These are phyloP conservation scores for Tautogolabrus adspersus DNA, from an alignment of 2,113 vertebrate species.

Conservation along the genomic window DNA sequence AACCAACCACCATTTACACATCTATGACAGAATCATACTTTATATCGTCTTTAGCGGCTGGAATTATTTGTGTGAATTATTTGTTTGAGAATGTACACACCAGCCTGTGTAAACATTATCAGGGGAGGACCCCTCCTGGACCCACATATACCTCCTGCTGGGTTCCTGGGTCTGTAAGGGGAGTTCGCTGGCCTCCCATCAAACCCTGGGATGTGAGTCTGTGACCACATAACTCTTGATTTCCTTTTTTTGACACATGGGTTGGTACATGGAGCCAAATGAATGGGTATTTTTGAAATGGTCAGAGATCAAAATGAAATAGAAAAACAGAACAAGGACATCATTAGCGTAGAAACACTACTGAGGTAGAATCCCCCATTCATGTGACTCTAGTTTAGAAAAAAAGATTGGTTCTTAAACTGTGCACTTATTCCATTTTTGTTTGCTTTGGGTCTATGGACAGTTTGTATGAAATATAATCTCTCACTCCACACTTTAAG, in stretches of 20 bases:
- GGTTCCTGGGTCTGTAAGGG: conserved; percentile 42
- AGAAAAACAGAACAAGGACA: background rate
- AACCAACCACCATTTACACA: too few relatives aligned
- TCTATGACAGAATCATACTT: background rate
- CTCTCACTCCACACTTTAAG: background rate
- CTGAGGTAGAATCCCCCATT: background rate
- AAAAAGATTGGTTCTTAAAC: background rate
- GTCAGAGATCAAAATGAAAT: too few relatives aligned
- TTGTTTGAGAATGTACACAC: background rate
- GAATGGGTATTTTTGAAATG: too few relatives aligned
- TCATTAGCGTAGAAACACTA: background rate
- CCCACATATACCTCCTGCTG: conserved; percentile 32
- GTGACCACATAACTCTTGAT: background rate
- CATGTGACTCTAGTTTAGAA: background rate
- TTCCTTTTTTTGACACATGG: background rate
- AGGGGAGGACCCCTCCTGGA: conserved; percentile 48
- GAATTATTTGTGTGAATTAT: too few relatives aligned
- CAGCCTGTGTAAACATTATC: conserved; percentile 45
- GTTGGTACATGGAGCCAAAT: background rate
- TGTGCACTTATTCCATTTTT: background rate
- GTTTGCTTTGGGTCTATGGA: background rate
- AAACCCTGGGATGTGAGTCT: conserved; percentile 74
- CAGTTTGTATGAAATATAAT: background rate
- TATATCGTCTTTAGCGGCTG: background rate
- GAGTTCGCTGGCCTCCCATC: conserved; percentile 71